phyloP scores from a whole-genome alignment of 2,888 invertebrate species.

The Dynastes hyllus region DNA sequence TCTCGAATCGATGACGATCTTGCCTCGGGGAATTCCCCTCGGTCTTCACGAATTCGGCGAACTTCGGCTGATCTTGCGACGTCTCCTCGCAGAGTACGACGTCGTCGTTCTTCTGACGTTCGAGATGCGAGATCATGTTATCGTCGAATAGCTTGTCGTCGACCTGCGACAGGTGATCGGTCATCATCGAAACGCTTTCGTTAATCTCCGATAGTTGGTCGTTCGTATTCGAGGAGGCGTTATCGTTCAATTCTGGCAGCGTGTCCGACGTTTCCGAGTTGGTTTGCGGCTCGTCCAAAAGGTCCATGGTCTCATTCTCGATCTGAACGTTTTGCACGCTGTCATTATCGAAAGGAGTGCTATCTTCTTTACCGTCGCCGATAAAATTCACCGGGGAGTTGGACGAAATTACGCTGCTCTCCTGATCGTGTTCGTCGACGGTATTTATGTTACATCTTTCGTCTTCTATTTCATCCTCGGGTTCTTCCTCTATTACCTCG shows the following conservation, averaged over 20 bases:
- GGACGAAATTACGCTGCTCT: background rate
- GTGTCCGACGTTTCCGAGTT: slow-evolving; percentile 25
- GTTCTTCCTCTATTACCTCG: slow-evolving; percentile 55
- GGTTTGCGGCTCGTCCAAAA: slow-evolving; percentile 1
- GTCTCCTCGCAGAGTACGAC: slow-evolving; percentile 23
- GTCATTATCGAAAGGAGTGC: slow-evolving; percentile 9
- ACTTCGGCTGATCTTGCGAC: slow-evolving; percentile 24
- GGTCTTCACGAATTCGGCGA: slow-evolving; percentile 35
- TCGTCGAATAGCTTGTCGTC: slow-evolving; percentile 37
- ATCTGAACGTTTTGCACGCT: slow-evolving; percentile 6
- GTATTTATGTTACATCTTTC: slow-evolving; percentile 15
- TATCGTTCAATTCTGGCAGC: slow-evolving; percentile 44
- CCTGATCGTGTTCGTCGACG: background rate
- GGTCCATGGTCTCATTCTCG: slow-evolving; percentile 17
- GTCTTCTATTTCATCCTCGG: slow-evolving; percentile 53
- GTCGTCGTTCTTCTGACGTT: background rate
- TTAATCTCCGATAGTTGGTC: slow-evolving; percentile 36
- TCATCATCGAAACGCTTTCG: slow-evolving; percentile 37
- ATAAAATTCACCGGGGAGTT: slow-evolving; percentile 1
- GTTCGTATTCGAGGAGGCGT: slow-evolving; percentile 24
- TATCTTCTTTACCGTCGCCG: slow-evolving; percentile 28
- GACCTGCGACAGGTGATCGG: slow-evolving; percentile 34
- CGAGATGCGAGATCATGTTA: background rate
- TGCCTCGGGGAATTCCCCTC: slow-evolving; percentile 8
- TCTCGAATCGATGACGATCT: background rate